These are phyloP conservation scores for Castor canadensis DNA, from an alignment of 2,113 vertebrate genomes.

Conservation along the genomic window DNA sequence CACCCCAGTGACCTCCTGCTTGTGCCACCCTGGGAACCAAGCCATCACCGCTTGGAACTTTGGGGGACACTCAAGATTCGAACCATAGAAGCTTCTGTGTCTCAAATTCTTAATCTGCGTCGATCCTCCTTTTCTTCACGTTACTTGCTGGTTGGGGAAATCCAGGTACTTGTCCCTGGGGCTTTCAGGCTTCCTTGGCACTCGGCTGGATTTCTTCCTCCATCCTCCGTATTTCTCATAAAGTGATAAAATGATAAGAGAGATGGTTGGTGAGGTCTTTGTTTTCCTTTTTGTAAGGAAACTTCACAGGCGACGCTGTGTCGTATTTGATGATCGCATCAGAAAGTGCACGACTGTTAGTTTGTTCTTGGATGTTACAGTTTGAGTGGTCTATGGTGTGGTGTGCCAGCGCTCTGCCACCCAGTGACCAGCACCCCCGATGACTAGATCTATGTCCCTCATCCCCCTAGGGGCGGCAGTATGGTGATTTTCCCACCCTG, in stretches of 20 bases:
- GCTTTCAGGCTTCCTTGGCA: background rate
- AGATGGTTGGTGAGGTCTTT: background rate
- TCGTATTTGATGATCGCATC: background rate
- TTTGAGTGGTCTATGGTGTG: accelerated
- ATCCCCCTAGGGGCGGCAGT: background rate
- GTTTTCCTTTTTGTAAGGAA: background rate
- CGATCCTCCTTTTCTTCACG: background rate
- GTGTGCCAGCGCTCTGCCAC: background rate
- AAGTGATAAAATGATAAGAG: background rate
- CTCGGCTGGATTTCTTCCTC: background rate
- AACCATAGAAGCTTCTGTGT: background rate
- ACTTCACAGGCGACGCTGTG: background rate
- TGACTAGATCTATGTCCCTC: background rate
- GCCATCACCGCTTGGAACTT: background rate
- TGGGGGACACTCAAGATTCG: no score
- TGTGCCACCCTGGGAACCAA: background rate
- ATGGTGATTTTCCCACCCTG: background rate
- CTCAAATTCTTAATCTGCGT: background rate
- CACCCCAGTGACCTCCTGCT: background rate
- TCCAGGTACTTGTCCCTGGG: background rate
- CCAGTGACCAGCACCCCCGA: no score
- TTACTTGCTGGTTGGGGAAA: background rate
- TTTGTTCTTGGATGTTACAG: background rate
- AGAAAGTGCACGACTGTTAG: no score
- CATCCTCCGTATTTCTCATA: background rate